A percentile compares a stretch with the other conserved stretches of the same genome.
Conservation (phyloP, 2,888 invertebrate species). For the Colostygia pectinataria region DNA sequence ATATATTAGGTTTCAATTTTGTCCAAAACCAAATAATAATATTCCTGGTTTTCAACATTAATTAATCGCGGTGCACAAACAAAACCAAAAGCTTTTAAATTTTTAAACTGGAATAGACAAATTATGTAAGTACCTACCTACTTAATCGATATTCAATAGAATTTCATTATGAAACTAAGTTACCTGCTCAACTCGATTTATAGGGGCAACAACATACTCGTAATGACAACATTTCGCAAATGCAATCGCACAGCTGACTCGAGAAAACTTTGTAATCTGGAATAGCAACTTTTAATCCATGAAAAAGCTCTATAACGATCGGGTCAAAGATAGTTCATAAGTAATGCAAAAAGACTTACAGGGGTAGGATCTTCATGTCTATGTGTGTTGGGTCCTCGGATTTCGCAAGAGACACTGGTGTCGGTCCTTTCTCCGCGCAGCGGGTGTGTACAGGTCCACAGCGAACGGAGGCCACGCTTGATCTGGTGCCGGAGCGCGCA, state of each 20-base stretch:
- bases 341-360: conserved; percentile 55
- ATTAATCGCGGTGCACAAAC: conserved; percentile 8
- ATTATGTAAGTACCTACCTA: too few species aligned
- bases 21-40: too few species aligned
- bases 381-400: conserved; percentile 42
- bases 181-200: background rate
- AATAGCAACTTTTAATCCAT: conserved; percentile 13
- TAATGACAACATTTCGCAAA: conserved; percentile 55
- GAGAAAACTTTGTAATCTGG: conserved; percentile 22
- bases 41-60: too few species aligned
- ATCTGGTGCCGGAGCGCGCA: conserved; percentile 59
- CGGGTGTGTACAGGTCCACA: conserved; percentile 67
- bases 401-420: conserved; percentile 56
- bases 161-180: background rate
- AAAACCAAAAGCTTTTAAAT: background rate
- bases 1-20: too few species aligned
- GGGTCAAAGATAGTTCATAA: conserved; percentile 2
- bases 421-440: conserved; percentile 65
- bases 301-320: conserved; percentile 13
- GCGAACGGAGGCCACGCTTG: conserved; percentile 71
- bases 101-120: background rate
- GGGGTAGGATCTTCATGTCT: conserved; percentile 67
- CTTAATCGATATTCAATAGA: background rate
- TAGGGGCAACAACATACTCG: background rate
- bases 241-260: conserved; percentile 65